These are phyloP conservation scores for Dendropsophus ebraccatus DNA, from an alignment of 2,113 vertebrate species.

Conservation along the genomic window DNA sequence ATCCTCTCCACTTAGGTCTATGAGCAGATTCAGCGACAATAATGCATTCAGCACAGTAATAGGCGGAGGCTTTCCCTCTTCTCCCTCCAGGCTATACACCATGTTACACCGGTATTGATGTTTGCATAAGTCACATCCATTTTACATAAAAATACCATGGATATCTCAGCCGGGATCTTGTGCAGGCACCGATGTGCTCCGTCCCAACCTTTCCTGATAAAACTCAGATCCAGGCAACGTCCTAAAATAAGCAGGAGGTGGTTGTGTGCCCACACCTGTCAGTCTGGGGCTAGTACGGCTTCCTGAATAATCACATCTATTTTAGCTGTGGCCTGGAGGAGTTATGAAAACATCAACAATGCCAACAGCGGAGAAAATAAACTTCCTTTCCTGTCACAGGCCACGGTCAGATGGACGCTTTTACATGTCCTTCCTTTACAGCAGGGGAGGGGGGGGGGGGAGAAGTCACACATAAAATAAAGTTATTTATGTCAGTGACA, in stretches of 20 bases:
- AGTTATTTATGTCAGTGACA: neutral
- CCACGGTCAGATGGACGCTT: neutral
- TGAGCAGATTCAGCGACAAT: too few species aligned
- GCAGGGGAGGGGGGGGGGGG: neutral
- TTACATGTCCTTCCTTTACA: constrained; percentile 34
- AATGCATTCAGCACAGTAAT: neutral
- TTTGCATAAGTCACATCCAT: neutral
- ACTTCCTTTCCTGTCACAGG: constrained; percentile 9
- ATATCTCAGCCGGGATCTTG: too few species aligned
- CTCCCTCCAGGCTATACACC: neutral
- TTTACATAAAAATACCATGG: too few species aligned
- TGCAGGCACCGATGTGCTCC: neutral
- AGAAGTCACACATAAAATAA: neutral
- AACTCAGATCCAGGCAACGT: neutral
- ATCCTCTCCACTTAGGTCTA: too few species aligned
- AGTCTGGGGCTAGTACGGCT: neutral
- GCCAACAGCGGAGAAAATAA: neutral
- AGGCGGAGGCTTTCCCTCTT: neutral
- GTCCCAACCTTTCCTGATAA: neutral
- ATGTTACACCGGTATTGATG: neutral
- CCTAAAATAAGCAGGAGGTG: neutral
- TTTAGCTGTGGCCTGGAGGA: neutral
- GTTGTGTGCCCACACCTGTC: neutral
- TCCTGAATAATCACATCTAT: constrained; percentile 14
- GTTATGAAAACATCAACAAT: constrained; percentile 35